These are phyloP conservation scores for Arnoldichthys spilopterus DNA, from an alignment of 2,797 vertebrate genomes.

Conservation along the genomic window DNA sequence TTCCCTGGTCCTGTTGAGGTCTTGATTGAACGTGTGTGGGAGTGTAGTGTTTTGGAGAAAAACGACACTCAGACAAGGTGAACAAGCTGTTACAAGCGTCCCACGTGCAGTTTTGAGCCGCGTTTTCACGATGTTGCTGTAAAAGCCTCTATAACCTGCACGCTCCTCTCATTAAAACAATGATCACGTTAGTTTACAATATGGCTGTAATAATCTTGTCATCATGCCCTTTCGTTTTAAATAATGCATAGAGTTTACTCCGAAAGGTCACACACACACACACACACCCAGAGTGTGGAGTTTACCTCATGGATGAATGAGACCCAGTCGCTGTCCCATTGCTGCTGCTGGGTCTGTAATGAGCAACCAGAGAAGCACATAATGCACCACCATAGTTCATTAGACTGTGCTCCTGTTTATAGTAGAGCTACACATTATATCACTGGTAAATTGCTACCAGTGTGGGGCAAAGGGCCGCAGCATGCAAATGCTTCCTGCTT, in stretches of 20 bases:
- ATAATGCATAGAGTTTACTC: slow-evolving; percentile 24
- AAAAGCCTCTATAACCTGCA: not conserved
- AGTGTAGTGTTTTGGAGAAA: not conserved
- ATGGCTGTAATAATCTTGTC: slow-evolving; percentile 18
- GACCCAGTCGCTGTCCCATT: not conserved
- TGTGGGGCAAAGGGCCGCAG: not conserved
- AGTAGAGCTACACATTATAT: not conserved
- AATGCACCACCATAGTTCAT: not conserved
- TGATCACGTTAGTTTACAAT: not conserved
- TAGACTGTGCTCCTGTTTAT: slow-evolving; percentile 3
- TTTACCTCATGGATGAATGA: slow-evolving; percentile 6
- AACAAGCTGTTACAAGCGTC: not conserved
- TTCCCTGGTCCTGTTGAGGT: not conserved
- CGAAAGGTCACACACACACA: slow-evolving; percentile 34
- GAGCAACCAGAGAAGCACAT: not conserved
- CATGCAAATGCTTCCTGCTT: not conserved
- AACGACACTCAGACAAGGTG: not conserved
- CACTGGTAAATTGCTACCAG: not conserved
- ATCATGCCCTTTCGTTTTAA: not conserved
- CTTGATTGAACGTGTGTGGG: not conserved
- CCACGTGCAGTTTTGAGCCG: not conserved
- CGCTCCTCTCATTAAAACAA: not conserved
- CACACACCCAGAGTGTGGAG: not conserved
- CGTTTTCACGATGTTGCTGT: not conserved
- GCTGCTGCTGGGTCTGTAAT: not conserved